Base-by-base conservation (phyloP, 2,797 vertebrate genomes). In the Sitta carolinensis region DNA sequence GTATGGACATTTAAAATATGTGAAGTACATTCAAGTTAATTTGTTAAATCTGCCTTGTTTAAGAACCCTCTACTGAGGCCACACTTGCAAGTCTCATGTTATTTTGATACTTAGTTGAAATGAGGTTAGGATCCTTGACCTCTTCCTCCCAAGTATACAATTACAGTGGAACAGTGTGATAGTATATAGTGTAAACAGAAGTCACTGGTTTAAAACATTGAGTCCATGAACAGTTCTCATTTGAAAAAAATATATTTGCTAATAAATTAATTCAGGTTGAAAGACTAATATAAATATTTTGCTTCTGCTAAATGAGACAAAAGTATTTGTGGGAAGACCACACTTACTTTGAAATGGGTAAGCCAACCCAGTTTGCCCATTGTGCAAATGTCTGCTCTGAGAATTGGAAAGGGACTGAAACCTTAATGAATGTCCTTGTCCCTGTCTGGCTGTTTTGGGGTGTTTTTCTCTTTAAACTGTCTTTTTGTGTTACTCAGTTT, bases 221-320 rank as follows among this genome's bases (percentile, higher is more conserved):
- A 84, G 42, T 64, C 20, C 6, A 16, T 51, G 36, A 67, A 59
- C 27, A 55, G 27, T 36, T 85, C 17, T 77, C 5, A 4, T 55
- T 61, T 76, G 54, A 62, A 82, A 84, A 94, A 18, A 12, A 36
- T 2, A 13, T 7, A 16, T 67, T 34, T 81, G 11, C 75, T 43
- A 86, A 14, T 86, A 55, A 77, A 74, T 55, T 50, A 75, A 22
- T 89, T 93, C 40, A 54, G 16, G 25, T 54, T 82, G 75, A 66
- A 92, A 87, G 25, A 43, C 26, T 79, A 51, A 27, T 61, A 42
- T 3, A 81, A 84, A 30, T 81, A 68, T 69, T 89, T 78, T 5
- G 3, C 36, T 78, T 69, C n/a, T 36, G 5, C 51, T 66, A 58
- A 68, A 78, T 81, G 55, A 81, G 27, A 66, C 40, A 45, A 29